Conservation (phyloP, 2,113 vertebrate species). For the Chloropsis cyanopogon region DNA sequence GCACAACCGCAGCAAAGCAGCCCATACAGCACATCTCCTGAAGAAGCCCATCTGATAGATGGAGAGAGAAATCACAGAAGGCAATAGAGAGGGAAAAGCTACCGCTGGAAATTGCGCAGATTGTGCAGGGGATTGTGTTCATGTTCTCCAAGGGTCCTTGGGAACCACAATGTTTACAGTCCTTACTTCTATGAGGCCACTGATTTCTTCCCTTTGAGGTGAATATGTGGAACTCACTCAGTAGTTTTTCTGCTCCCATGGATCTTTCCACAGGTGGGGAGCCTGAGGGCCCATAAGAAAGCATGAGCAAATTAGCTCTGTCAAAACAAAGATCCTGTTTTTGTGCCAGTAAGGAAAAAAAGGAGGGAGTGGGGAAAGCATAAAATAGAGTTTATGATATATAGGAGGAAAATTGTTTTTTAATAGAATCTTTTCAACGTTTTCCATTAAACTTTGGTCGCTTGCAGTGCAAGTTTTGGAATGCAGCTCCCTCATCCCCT, state of each 20-base stretch:
- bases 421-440: constrained; percentile 43
- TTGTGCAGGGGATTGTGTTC: neutral
- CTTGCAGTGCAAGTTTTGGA: constrained; percentile 56
- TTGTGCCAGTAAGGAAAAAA: constrained; percentile 34
- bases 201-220: neutral
- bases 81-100: neutral
- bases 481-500: constrained; percentile 50
- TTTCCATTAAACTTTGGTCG: constrained; percentile 55
- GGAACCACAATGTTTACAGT: neutral
- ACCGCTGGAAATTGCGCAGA: neutral
- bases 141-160: neutral
- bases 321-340: constrained; percentile 46
- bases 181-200: neutral
- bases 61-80: neutral
- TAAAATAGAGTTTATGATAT: neutral
- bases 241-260: neutral
- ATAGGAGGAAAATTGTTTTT: constrained; percentile 11
- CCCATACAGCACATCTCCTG: neutral
- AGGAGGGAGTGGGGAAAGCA: neutral
- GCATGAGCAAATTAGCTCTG: constrained; percentile 13
- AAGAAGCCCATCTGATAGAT: neutral
- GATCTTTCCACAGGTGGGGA: constrained; percentile 39
- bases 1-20: neutral
- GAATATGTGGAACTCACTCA: neutral
- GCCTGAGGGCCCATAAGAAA: constrained; percentile 17